Percentiles rank a stretch among this genome's conserved stretches.
phyloP scores from a whole-genome alignment of 2,797 vertebrate species.

The Myoxocephalus aenaeus region DNA sequence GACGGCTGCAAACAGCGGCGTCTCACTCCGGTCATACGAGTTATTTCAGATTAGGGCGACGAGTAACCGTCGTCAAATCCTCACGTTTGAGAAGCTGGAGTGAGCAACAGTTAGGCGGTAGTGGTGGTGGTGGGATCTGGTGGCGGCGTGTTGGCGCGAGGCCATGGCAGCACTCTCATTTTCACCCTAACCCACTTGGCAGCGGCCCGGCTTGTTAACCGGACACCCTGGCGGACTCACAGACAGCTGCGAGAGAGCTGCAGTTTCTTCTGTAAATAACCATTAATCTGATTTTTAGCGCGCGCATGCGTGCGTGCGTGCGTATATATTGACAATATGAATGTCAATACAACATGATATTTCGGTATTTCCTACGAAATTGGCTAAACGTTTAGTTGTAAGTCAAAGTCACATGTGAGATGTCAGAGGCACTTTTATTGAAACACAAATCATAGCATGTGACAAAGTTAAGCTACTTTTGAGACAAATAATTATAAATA shows the following conservation, averaged over 20 bases:
- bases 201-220: slow-evolving; percentile 55
- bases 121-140: slow-evolving; percentile 14
- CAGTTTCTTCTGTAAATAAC: slow-evolving; percentile 54
- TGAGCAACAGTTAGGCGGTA: neutral
- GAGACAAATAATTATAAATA: neutral
- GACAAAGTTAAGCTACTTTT: neutral
- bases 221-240: slow-evolving; percentile 60
- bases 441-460: neutral
- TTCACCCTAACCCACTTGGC: slow-evolving; percentile 78
- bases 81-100: neutral
- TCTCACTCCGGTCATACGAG: neutral
- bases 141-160: slow-evolving; percentile 39
- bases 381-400: neutral
- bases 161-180: slow-evolving; percentile 54
- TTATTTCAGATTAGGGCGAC: neutral
- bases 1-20: neutral
- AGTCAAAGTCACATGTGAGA: neutral
- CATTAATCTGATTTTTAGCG: slow-evolving; percentile 28
- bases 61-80: neutral
- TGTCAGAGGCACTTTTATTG: neutral
- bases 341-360: neutral
- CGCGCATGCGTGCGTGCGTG: too few species aligned
- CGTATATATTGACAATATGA: too few species aligned
- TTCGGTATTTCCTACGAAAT: too few species aligned
- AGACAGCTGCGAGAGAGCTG: slow-evolving; percentile 52